phyloP scores from a whole-genome alignment of 2,888 invertebrate genomes.

The Cataglyphis altisquamis region DNA sequence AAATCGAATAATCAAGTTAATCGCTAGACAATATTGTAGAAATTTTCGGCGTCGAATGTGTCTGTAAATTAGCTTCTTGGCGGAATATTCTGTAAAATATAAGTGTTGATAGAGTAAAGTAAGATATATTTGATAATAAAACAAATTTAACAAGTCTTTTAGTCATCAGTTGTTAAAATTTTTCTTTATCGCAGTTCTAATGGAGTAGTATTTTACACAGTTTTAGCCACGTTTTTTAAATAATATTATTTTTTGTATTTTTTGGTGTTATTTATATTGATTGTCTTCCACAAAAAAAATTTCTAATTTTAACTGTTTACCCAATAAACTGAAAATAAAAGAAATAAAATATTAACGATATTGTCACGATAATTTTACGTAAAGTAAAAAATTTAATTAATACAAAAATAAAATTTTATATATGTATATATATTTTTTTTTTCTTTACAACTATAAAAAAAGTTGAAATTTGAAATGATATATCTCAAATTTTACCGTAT shows the following conservation, averaged over 20 bases:
- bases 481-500: slow-evolving; percentile 14
- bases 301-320: neutral
- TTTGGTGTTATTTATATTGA: neutral
- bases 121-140: slow-evolving; percentile 4
- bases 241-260: slow-evolving; percentile 8
- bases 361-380: neutral
- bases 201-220: neutral
- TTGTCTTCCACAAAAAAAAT: neutral
- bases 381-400: neutral
- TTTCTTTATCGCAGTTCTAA: neutral
- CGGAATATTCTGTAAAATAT: slow-evolving; percentile 15
- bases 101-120: neutral
- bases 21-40: slow-evolving; percentile 7
- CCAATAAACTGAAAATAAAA: neutral
- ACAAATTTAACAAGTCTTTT: neutral
- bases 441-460: neutral
- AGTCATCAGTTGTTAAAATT: neutral
- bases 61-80: slow-evolving; percentile 22
- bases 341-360: neutral
- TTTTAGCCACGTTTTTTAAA: neutral
- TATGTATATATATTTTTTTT: neutral
- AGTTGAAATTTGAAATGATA: slow-evolving; percentile 1
- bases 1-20: slow-evolving; percentile 3
- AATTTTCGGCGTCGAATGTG: slow-evolving; percentile 5
- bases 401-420: neutral